These are phyloP conservation scores for Matsumurasca onukii DNA, from an alignment of 1,140 invertebrate genomes.

Conservation along the genomic window DNA sequence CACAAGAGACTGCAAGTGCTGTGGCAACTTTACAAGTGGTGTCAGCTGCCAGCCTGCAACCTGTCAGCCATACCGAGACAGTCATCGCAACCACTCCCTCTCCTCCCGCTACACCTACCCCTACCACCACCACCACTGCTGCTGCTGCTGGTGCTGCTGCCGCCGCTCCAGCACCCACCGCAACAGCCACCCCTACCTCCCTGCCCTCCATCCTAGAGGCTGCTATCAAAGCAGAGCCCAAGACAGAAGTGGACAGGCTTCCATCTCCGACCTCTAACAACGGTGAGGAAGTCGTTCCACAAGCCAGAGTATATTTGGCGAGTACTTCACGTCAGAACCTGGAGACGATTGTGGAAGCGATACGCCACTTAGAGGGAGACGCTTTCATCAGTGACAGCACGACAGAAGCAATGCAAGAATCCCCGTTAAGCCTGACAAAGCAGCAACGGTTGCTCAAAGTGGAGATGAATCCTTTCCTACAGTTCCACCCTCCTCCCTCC, in stretches of 20 bases:
- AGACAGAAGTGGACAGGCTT: slow-evolving; percentile 75
- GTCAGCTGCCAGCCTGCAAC: slow-evolving; percentile 54
- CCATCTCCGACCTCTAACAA: slow-evolving; percentile 45
- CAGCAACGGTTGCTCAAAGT: slow-evolving; percentile 52
- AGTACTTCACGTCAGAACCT: slow-evolving; percentile 89
- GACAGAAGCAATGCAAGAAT: slow-evolving; percentile 54
- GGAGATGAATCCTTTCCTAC: slow-evolving; percentile 65
- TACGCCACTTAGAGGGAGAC: slow-evolving; percentile 88
- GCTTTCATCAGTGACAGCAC: slow-evolving; percentile 39
- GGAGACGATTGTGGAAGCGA: slow-evolving; percentile 97
- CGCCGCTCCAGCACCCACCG: slow-evolving; percentile 40
- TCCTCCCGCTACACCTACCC: slow-evolving; percentile 38
- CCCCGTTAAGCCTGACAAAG: slow-evolving; percentile 72
- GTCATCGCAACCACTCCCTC: slow-evolving; percentile 50
- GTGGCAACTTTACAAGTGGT: slow-evolving; percentile 51
- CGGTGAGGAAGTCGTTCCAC: slow-evolving; percentile 42
- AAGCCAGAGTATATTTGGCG: slow-evolving; percentile 62
- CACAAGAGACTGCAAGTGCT: slow-evolving; percentile 55
- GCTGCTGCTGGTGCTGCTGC: slow-evolving; percentile 48
- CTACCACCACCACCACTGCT: slow-evolving; percentile 43
- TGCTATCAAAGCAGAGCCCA: slow-evolving; percentile 81
- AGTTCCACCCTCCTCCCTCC: slow-evolving; percentile 52
- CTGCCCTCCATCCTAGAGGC: slow-evolving; percentile 74
- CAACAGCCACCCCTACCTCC: slow-evolving; percentile 42
- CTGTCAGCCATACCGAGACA: slow-evolving; percentile 43